Conservation (phyloP, 2,797 vertebrate species). For the Artibeus lituratus region DNA sequence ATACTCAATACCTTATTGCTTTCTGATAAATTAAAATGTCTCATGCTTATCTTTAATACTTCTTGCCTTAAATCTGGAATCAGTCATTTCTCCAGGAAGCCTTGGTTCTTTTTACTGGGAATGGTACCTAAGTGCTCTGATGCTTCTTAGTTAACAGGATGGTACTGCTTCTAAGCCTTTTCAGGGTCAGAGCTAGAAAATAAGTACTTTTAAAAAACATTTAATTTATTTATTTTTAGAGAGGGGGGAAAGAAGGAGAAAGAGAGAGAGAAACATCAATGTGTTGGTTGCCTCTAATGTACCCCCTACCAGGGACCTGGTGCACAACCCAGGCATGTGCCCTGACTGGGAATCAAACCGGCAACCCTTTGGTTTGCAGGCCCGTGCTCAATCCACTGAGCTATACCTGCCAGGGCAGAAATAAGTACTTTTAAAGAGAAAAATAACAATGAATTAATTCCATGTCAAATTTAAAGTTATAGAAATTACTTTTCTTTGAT, state of each 20-base stretch:
- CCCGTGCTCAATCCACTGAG: no score
- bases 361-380: no score
- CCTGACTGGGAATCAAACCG: no score
- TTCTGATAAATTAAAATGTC: neutral
- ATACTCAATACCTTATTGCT: neutral
- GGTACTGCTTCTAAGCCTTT: neutral
- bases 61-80: neutral
- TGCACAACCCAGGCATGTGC: no score
- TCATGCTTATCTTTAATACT: neutral
- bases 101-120: neutral
- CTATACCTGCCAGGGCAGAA: neutral
- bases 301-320: no score
- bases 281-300: no score
- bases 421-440: neutral
- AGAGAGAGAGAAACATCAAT: no score
- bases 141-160: neutral
- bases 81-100: neutral
- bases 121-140: neutral
- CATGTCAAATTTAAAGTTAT: neutral
- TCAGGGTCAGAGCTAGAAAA: neutral
- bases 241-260: no score
- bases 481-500: neutral
- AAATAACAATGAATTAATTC: neutral
- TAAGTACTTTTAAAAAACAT: neutral
- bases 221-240: no score